Percentiles rank a stretch among this genome's conserved stretches.
Evolutionary conservation across 1,140 invertebrate species (phyloP).

Genomic region (Phortica variegata): DNA sequence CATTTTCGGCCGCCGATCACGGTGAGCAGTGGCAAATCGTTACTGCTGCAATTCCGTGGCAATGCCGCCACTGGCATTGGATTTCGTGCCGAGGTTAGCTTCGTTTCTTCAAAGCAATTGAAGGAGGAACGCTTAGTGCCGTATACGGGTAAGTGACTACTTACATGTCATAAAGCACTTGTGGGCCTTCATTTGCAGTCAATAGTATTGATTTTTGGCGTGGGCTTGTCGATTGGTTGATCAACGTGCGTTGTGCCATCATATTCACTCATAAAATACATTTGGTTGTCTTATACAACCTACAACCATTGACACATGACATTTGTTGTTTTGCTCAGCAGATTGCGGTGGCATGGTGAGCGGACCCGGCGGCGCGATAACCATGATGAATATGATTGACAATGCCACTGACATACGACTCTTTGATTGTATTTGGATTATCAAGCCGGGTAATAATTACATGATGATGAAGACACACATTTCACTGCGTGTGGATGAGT

Average conservation of each 20-base stretch:
- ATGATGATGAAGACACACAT: conserved; percentile 71
- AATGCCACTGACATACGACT: conserved; percentile 60
- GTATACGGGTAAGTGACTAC: conserved; percentile 59
- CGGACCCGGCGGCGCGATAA: conserved; percentile 72
- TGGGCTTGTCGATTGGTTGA: conserved; percentile 1
- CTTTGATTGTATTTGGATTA: conserved; percentile 75
- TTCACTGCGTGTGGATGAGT: conserved; percentile 67
- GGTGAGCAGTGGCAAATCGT: conserved; percentile 65
- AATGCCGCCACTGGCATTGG: conserved; percentile 70
- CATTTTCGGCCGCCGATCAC: conserved; percentile 71
- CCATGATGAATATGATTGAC: conserved; percentile 76
- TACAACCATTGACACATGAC: neutral
- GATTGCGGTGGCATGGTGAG: conserved; percentile 75
- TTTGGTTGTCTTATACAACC: neutral
- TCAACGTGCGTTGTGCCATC: neutral
- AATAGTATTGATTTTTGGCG: conserved; percentile 41
- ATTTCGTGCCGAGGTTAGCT: conserved; percentile 70
- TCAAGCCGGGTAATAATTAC: conserved; percentile 67
- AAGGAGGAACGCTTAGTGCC: conserved; percentile 62
- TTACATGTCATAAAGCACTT: conserved; percentile 20
- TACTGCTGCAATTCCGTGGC: conserved; percentile 70
- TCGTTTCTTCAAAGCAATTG: conserved; percentile 60
- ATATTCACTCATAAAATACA: neutral
- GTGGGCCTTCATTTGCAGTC: conserved; percentile 31
- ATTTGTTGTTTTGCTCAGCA: too few species aligned